Evolutionary conservation across 2,113 vertebrate species (phyloP), one percentile per base, ranked within the genome.

Genomic region (Procavia capensis): DNA sequence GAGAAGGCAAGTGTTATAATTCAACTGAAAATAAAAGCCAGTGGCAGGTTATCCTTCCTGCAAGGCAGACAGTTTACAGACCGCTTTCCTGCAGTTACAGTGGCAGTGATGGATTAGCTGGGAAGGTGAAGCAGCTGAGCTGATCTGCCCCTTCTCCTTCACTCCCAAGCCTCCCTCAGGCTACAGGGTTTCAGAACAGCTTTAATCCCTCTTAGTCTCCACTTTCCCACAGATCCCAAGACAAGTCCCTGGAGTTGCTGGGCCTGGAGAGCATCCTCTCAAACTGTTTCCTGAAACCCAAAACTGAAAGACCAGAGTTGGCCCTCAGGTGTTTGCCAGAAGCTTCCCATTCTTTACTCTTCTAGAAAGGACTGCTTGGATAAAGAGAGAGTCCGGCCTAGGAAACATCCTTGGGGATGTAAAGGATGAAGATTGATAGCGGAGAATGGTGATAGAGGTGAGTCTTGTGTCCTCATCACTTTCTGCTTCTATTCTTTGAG

Each of bases 1-100:
- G 98, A 98, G 98, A 98, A 98, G 97, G 90, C 95, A 98, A 98
- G 97, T 97, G 97, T 98, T 98, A 97, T 98, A 98, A 98, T 98
- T 98, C 98, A 98, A 96, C 79, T 91, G 95, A 98, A 97, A 98
- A 98, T 95, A 97, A 98, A 98, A 98, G 98, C 96, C 97, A 95
- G 97, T 76, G 93, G 94, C 61, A 96, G 90, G 91, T 93, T 95
- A 97, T 96, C 96, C 90, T 97, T 98, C 96, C 97, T 97, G 95
- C 96, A 93, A 96, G 84, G 96, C 92, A 98, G 98, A 97, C 94
- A 96, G 97, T 94, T 98, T 93, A 95, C 85, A 88, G 97, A 97
- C 97, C 74, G 97, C 94, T 98, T 97, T 97, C 96, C 95, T 88
- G 89, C 95, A 96, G 97, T 97, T 86, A 54, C 90, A 78, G 97